Evolutionary conservation across 1,140 invertebrate genomes (phyloP), one percentile per base, ranked within the genome.

Genomic region (Magallana gigas): DNA sequence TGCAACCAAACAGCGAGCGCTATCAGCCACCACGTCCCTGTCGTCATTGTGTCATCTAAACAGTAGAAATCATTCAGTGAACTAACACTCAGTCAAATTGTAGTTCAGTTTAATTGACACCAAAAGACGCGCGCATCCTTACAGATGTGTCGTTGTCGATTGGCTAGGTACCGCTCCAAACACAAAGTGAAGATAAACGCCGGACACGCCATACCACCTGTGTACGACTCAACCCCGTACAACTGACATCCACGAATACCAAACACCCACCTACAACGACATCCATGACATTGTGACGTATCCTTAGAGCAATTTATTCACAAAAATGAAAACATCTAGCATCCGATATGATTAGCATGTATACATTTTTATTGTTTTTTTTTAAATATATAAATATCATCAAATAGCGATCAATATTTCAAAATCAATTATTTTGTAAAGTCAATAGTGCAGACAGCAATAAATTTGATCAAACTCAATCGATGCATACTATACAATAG

Each of bases 211-310:
- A 94, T 91, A 1, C 94, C 94, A 80, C 91, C 91, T 8, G 94
- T 89, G 90, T 94, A 95, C 5, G 94, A 94, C 88, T 93, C 93
- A 88, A 94, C 94, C 9, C 93, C 94, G 88, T 95, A 95, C 48
- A 92, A 89, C 88, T 95, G 93, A 86, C 94, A 95, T 1, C 93
- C 92, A 6, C 90, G 84, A 1, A 92, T 90, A 11, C 94, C 94
- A 82, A 93, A 95, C 59, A 95, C 83, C 94, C 94, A 95, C 80
- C 94, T 95, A 85, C 9, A 90, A 90, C 18, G 60, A 12, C 11
- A 62, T 12, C 60, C 14, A 6, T 23, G 23, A 23, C 23, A 23
- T 23, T 23, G 23, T 23, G 23, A 23, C 23, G 23, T 23, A 23
- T 23, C 23, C 23, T 23, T 23, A 23, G 23, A 23, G 23, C 23